Conservation (phyloP, 1,140 invertebrate genomes). For the Lordiphosa clarofinis region DNA sequence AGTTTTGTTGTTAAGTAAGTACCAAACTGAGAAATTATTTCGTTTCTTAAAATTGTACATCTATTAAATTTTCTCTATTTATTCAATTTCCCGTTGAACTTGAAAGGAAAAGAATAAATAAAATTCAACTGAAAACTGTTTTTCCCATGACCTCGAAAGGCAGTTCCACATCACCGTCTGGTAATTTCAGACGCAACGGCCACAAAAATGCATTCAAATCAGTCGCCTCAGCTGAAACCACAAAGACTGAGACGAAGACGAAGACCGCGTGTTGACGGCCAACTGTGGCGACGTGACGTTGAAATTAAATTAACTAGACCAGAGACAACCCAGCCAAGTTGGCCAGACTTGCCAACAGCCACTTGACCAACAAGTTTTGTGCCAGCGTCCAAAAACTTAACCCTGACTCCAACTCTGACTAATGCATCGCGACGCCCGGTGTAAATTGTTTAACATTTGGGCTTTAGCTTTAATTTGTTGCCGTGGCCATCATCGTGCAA, state of each 20-base stretch:
- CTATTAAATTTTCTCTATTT: no score
- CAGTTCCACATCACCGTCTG: constrained; percentile 32
- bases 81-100: constrained; percentile 11
- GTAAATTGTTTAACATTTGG: constrained; percentile 76
- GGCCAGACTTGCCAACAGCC: constrained; percentile 31
- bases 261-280: constrained; percentile 26
- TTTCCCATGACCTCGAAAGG: constrained; percentile 73
- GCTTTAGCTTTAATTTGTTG: constrained; percentile 61
- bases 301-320: constrained; percentile 77
- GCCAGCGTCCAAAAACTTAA: constrained; percentile 20
- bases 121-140: constrained; percentile 40
- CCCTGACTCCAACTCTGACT: constrained; percentile 34
- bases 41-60: no score
- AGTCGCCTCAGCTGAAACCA: constrained; percentile 18
- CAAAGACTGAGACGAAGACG: not conserved
- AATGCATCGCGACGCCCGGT: constrained; percentile 48
- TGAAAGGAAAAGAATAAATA: constrained; percentile 56
- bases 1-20: no score
- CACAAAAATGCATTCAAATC: constrained; percentile 64
- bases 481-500: constrained; percentile 53
- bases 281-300: constrained; percentile 68
- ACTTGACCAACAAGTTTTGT: constrained; percentile 47
- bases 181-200: constrained; percentile 47
- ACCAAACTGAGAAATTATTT: no score
- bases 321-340: constrained; percentile 42